Conservation (phyloP, 1,140 invertebrate genomes). For the Aphaenogaster rudis region DNA sequence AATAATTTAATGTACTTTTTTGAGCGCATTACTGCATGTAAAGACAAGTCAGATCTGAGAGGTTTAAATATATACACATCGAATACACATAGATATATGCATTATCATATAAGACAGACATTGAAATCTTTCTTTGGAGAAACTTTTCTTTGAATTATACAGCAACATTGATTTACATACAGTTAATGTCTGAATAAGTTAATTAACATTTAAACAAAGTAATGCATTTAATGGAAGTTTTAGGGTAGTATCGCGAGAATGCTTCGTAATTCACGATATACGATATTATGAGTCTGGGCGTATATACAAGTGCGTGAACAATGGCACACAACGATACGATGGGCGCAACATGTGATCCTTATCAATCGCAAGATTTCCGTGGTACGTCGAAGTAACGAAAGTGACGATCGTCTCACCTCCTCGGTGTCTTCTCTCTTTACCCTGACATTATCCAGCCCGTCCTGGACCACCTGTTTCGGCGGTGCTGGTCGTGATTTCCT, state of each 20-base stretch:
- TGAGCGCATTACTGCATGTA: neutral
- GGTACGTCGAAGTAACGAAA: constrained; percentile 26
- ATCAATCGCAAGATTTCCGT: constrained; percentile 20
- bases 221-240: constrained; percentile 19
- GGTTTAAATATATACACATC: constrained; percentile 4
- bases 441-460: constrained; percentile 71
- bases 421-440: constrained; percentile 81
- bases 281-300: neutral
- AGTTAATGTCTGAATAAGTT: constrained; percentile 44
- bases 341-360: constrained; percentile 1
- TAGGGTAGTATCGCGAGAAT: neutral
- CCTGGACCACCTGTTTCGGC: constrained; percentile 73
- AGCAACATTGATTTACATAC: neutral
- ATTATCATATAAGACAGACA: neutral
- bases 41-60: constrained; percentile 18
- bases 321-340: constrained; percentile 21
- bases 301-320: neutral
- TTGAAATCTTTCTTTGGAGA: neutral
- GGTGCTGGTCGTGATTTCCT: constrained; percentile 81
- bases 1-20: constrained; percentile 2
- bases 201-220: constrained; percentile 45
- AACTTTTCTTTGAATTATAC: constrained; percentile 7
- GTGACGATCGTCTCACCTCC: constrained; percentile 78
- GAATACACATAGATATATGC: neutral
- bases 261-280: constrained; percentile 32